phyloP scores from a whole-genome alignment of 37 sponge, comb jelly and placozoan genomes.

The Geodia barretti region DNA sequence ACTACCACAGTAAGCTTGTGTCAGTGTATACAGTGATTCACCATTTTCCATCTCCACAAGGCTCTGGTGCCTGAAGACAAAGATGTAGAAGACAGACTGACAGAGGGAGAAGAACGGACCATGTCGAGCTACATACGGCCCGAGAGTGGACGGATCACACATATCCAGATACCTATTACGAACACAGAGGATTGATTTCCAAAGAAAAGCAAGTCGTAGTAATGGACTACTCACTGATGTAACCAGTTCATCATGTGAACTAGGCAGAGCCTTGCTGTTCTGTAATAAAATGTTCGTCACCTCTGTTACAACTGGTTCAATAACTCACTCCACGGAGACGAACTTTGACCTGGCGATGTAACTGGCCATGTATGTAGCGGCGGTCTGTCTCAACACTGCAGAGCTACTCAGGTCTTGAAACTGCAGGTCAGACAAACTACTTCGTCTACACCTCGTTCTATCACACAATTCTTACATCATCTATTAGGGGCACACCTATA shows the following conservation, averaged over 20 bases:
- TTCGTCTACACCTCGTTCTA: background rate
- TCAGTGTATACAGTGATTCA: background rate
- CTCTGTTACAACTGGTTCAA: too few relatives aligned
- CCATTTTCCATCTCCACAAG: conserved; percentile 53
- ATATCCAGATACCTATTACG: conserved; percentile 66
- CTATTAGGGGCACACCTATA: too few relatives aligned
- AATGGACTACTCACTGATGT: conserved; percentile 54
- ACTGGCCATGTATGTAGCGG: conserved; percentile 80
- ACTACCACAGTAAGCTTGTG: too few relatives aligned
- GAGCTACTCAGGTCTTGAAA: conserved; percentile 56
- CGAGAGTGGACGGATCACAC: conserved; percentile 4
- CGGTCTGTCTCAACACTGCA: conserved; percentile 55
- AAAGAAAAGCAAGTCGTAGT: background rate
- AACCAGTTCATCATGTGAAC: conserved; percentile 50
- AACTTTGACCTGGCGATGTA: conserved; percentile 85
- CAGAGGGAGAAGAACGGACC: conserved; percentile 74
- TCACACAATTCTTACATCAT: background rate
- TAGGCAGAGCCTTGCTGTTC: conserved; percentile 59
- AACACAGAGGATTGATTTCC: too few relatives aligned
- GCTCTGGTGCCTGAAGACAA: conserved; percentile 75
- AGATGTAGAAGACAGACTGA: conserved; percentile 81
- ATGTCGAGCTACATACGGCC: conserved; percentile 51
- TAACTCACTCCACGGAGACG: conserved; percentile 52
- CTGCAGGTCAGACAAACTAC: background rate
- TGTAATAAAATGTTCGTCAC: background rate